These are phyloP conservation scores for Spinibarbus caldwelli DNA, from an alignment of 2,797 vertebrate species.

Conservation along the genomic window DNA sequence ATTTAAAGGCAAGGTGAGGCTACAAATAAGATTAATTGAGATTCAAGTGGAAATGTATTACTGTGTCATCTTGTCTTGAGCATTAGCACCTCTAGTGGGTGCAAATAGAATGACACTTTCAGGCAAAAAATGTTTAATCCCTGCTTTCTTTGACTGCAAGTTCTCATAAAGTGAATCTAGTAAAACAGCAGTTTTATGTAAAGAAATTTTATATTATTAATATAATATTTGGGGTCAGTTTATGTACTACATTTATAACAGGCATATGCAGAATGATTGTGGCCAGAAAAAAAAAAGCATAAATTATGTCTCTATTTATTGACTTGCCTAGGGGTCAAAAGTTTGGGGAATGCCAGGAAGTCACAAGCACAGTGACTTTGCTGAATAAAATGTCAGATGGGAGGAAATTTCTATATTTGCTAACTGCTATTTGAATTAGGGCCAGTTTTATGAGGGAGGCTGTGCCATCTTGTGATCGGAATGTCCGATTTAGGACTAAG, in stretches of 20 bases:
- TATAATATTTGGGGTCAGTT: neutral
- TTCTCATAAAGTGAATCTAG: neutral
- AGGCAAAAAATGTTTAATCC: neutral
- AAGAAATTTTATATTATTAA: neutral
- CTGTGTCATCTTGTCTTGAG: neutral
- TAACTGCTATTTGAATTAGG: neutral
- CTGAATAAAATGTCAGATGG: constrained; percentile 15
- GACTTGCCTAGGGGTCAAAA: neutral
- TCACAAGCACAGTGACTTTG: constrained; percentile 1
- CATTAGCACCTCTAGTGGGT: constrained; percentile 1
- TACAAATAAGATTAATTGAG: neutral
- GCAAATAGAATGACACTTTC: neutral
- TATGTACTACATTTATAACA: neutral
- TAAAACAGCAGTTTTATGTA: neutral
- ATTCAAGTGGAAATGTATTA: neutral
- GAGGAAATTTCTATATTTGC: neutral
- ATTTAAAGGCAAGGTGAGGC: neutral
- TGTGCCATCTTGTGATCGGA: neutral
- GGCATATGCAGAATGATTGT: neutral
- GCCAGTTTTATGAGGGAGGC: neutral
- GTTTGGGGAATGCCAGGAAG: neutral
- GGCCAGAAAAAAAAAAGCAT: neutral
- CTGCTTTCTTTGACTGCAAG: neutral
- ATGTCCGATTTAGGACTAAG: neutral
- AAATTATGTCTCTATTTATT: neutral